A percentile compares a stretch with the other conserved stretches of the same genome.
Conservation (phyloP, 2,113 vertebrate genomes). For the Eidolon helvum region DNA sequence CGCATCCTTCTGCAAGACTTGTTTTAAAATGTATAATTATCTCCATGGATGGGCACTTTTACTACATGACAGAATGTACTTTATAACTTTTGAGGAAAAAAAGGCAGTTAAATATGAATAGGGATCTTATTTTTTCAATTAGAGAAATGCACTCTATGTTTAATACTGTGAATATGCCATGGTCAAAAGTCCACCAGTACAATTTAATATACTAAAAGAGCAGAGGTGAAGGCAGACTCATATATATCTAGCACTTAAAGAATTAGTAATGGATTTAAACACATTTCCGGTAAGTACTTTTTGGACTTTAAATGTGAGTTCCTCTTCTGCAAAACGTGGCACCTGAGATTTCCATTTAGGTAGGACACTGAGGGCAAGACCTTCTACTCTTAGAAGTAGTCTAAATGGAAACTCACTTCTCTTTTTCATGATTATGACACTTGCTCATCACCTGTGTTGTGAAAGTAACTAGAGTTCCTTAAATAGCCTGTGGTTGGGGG, state of each 20-base stretch:
- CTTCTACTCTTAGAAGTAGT: not conserved
- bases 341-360: not conserved
- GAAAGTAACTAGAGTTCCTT: not conserved
- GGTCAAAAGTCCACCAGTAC: not conserved
- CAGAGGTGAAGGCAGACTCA: not conserved
- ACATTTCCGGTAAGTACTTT: not conserved
- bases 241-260: not conserved
- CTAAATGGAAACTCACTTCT: not conserved
- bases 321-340: not conserved
- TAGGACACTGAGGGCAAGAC: not conserved
- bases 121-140: not conserved
- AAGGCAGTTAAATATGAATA: not conserved
- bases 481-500: not conserved
- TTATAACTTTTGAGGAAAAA: not conserved
- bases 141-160: not conserved
- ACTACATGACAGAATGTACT: not conserved
- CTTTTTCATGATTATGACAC: not conserved
- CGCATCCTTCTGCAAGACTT: not conserved
- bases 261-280: not conserved
- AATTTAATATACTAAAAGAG: not conserved
- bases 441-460: not conserved
- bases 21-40: slow-evolving; percentile 21
- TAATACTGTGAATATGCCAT: not conserved
- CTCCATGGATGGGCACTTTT: not conserved
- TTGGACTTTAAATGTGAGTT: not conserved